A percentile compares a stretch with the other conserved stretches of the same genome.
These are phyloP conservation scores for Drosophila arizonae DNA, from an alignment of 1,140 invertebrate genomes.

Conservation along the genomic window DNA sequence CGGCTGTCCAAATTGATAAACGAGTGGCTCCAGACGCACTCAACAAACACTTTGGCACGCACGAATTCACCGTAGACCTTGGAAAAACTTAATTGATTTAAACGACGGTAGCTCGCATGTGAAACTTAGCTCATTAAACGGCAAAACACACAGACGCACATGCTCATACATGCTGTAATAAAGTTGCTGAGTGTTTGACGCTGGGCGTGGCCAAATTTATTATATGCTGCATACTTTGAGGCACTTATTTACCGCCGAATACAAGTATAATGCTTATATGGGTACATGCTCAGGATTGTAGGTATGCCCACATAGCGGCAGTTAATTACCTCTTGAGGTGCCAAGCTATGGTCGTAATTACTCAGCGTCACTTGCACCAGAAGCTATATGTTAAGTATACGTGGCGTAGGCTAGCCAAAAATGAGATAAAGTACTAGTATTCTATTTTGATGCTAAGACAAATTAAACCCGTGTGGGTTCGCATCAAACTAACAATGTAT, in stretches of 20 bases:
- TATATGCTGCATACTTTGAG: slow-evolving; percentile 55
- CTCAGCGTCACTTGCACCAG: slow-evolving; percentile 35
- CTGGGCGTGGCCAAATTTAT: slow-evolving; percentile 48
- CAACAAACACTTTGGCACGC: slow-evolving; percentile 45
- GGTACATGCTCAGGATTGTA: not conserved
- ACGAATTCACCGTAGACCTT: slow-evolving; percentile 52
- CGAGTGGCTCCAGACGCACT: not conserved
- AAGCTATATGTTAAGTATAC: slow-evolving; percentile 25
- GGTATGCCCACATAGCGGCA: not conserved
- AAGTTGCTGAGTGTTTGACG: slow-evolving; percentile 3
- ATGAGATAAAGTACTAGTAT: not conserved
- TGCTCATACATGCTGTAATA: slow-evolving; percentile 18
- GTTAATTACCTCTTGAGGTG: slow-evolving; percentile 38
- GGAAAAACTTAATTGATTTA: slow-evolving; percentile 69
- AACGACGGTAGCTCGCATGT: slow-evolving; percentile 39
- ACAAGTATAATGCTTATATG: slow-evolving; percentile 14
- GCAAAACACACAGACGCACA: slow-evolving; percentile 15
- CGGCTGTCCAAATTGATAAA: slow-evolving; percentile 52
- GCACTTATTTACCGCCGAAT: slow-evolving; percentile 17
- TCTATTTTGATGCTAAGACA: slow-evolving; percentile 6
- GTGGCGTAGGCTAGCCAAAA: not conserved
- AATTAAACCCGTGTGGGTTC: not conserved
- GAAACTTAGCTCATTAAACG: slow-evolving; percentile 42
- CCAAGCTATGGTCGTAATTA: slow-evolving; percentile 22
- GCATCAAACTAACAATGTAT: not conserved